These are phyloP conservation scores for Oenanthe melanoleuca DNA, from an alignment of 2,113 vertebrate genomes.

Conservation along the genomic window DNA sequence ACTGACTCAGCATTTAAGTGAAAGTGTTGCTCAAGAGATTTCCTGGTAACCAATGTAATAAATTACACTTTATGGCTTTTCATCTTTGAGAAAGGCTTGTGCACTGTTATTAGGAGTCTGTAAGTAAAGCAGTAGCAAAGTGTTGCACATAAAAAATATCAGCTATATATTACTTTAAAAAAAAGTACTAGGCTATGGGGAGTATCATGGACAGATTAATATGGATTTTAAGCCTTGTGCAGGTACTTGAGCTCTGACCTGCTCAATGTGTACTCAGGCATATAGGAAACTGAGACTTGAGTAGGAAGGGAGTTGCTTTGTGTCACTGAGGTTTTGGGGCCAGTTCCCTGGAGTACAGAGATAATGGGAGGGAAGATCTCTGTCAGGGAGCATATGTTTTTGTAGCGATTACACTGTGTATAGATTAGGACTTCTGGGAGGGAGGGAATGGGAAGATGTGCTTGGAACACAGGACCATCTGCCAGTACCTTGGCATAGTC, in stretches of 20 bases:
- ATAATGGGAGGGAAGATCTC: slow-evolving; percentile 58
- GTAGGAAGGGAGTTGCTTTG: not conserved
- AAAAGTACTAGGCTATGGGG: not conserved
- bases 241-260: not conserved
- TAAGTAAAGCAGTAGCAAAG: not conserved
- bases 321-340: not conserved
- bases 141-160: not conserved
- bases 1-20: slow-evolving; percentile 53
- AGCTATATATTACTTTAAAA: not conserved
- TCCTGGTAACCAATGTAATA: slow-evolving; percentile 1
- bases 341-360: slow-evolving; percentile 20
- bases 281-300: not conserved
- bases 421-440: slow-evolving; percentile 65
- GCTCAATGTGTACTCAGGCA: not conserved
- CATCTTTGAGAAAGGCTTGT: not conserved
- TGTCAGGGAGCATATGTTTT: slow-evolving; percentile 66
- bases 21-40: slow-evolving; percentile 45
- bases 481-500: slow-evolving; percentile 42
- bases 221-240: not conserved
- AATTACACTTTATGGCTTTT: not conserved
- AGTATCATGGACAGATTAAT: not conserved
- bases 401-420: slow-evolving; percentile 33
- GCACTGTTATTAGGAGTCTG: not conserved
- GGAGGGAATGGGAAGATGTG: slow-evolving; percentile 34
- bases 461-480: slow-evolving; percentile 50